Evolutionary conservation across 2,888 invertebrate species (phyloP).

Genomic region (Drosophila incognita): DNA sequence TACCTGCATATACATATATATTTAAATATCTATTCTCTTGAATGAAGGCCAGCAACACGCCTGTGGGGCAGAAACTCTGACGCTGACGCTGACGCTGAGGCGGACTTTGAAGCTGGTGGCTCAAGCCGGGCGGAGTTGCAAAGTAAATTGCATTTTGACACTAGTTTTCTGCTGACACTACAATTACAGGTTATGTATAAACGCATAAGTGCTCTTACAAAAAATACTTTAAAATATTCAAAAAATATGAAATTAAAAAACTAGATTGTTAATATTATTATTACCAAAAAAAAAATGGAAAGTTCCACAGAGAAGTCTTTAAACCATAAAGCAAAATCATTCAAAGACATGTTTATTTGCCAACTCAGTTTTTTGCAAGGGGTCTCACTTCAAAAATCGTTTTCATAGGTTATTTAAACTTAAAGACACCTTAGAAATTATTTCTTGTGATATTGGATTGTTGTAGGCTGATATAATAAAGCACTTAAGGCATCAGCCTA

Average conservation of each 20-base stretch:
- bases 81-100: constrained; percentile 7
- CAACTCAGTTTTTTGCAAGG: not conserved
- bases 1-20: constrained; percentile 5
- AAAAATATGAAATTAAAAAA: not conserved
- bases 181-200: not conserved
- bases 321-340: not conserved
- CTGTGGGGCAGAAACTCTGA: constrained; percentile 33
- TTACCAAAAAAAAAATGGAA: fast-evolving
- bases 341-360: not conserved
- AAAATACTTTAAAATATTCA: not conserved
- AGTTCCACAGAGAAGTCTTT: not conserved
- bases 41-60: constrained; percentile 66
- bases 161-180: not conserved
- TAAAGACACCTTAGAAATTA: not conserved
- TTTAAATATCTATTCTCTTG: constrained; percentile 50
- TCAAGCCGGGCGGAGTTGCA: constrained; percentile 44
- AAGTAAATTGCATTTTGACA: constrained; percentile 37
- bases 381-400: not conserved
- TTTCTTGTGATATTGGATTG: not conserved
- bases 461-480: not conserved
- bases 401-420: not conserved
- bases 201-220: constrained; percentile 33
- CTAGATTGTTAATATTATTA: not conserved
- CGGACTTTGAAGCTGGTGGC: constrained; percentile 26
- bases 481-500: constrained; percentile 3